A percentile compares a stretch with the other conserved stretches of the same genome.
These are phyloP conservation scores for Sarotherodon lohbergeri DNA, from an alignment of 2,113 vertebrate genomes.

Conservation along the genomic window DNA sequence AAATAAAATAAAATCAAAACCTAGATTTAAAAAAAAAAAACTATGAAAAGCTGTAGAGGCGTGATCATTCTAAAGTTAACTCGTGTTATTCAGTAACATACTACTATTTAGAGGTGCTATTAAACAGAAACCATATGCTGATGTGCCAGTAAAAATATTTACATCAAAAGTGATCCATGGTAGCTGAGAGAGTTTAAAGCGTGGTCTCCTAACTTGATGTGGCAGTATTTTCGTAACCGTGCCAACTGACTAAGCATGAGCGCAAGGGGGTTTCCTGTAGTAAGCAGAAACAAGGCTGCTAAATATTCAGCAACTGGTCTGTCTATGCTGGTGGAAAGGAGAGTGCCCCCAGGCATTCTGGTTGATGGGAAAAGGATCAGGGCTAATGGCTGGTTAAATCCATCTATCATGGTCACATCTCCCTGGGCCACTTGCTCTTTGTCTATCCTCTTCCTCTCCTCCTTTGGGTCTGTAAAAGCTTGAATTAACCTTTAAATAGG, in stretches of 20 bases:
- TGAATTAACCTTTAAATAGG: slow-evolving; percentile 7
- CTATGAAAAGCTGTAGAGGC: background rate
- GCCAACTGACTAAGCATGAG: slow-evolving; percentile 29
- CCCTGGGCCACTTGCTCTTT: slow-evolving; percentile 40
- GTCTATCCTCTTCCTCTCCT: slow-evolving; percentile 29
- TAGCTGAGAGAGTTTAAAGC: background rate
- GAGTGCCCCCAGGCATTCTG: slow-evolving; percentile 42
- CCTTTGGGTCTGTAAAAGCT: slow-evolving; percentile 1
- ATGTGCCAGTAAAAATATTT: background rate
- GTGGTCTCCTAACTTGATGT: slow-evolving; percentile 8
- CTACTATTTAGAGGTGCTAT: background rate
- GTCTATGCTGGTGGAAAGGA: slow-evolving; percentile 34
- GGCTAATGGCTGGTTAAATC: slow-evolving; percentile 50
- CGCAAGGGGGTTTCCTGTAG: slow-evolving; percentile 33
- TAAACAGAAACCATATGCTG: background rate
- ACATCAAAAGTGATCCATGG: background rate
- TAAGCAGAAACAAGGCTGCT: slow-evolving; percentile 44
- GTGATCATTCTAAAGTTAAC: background rate
- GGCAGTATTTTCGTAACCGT: slow-evolving; percentile 38
- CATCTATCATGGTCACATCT: slow-evolving; percentile 59
- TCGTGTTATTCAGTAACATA: background rate
- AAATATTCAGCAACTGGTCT: slow-evolving; percentile 47
- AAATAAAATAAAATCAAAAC: background rate
- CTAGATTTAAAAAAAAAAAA: background rate
- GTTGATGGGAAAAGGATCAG: slow-evolving; percentile 61